Conservation (phyloP, 2,888 invertebrate species). For the Leucoma salicis region DNA sequence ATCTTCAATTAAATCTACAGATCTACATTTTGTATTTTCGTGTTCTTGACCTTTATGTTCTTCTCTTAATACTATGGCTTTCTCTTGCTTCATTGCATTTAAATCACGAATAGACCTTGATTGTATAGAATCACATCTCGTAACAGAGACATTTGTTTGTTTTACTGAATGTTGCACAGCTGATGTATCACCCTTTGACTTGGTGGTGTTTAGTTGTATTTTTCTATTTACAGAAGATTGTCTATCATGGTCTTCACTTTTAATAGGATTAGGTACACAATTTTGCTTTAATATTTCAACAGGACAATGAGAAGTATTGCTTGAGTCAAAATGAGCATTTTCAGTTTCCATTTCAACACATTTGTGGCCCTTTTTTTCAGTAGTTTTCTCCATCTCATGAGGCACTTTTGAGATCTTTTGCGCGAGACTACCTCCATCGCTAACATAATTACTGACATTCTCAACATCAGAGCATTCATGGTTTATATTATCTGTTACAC, state of each 20-base stretch:
- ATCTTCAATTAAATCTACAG: slow-evolving; percentile 19
- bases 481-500: slow-evolving; percentile 50
- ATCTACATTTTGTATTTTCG: slow-evolving; percentile 18
- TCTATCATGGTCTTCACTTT: slow-evolving; percentile 13
- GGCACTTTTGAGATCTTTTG: slow-evolving; percentile 37
- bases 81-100: slow-evolving; percentile 14
- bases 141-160: slow-evolving; percentile 1
- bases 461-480: slow-evolving; percentile 45
- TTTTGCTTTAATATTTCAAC: slow-evolving; percentile 32
- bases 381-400: slow-evolving; percentile 31
- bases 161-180: slow-evolving; percentile 3
- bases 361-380: slow-evolving; percentile 15
- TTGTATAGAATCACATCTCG: slow-evolving; percentile 13
- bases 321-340: slow-evolving; percentile 14
- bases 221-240: slow-evolving; percentile 6
- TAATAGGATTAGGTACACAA: slow-evolving; percentile 29
- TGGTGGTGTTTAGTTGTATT: background rate
- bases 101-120: slow-evolving; percentile 12
- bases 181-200: background rate
- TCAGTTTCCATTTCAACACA: slow-evolving; percentile 9
- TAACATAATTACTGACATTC: slow-evolving; percentile 50
- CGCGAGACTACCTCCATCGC: slow-evolving; percentile 63
- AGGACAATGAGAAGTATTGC: slow-evolving; percentile 7
- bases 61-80: slow-evolving; percentile 16
- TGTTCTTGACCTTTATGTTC: slow-evolving; percentile 15